A percentile compares a stretch with the other conserved stretches of the same genome.
Evolutionary conservation across 2,113 vertebrate genomes (phyloP).

Genomic region (Varanus salvator): DNA sequence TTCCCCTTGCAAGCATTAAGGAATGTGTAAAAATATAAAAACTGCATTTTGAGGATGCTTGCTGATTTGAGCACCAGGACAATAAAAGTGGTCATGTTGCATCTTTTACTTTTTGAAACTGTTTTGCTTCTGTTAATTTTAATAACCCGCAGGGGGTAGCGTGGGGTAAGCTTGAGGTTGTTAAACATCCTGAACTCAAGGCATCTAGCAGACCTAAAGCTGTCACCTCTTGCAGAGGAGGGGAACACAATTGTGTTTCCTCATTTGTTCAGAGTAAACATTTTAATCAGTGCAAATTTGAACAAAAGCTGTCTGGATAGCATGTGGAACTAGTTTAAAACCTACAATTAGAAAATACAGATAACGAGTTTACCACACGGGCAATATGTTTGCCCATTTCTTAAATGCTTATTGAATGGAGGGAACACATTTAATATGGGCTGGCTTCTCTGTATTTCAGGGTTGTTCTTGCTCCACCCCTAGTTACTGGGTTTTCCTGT

Average conservation of each 20-base stretch:
- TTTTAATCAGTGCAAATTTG: neutral
- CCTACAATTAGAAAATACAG: neutral
- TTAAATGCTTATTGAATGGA: neutral
- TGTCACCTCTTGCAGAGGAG: neutral
- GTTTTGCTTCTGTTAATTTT: rapidly evolving
- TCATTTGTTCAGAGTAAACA: neutral
- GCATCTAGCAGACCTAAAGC: neutral
- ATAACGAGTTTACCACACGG: neutral
- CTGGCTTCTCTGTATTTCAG: neutral
- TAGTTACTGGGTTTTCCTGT: too few relatives aligned
- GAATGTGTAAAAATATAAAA: neutral
- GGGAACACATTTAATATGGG: neutral
- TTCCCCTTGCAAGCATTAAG: neutral
- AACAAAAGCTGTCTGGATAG: neutral
- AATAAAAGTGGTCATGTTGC: neutral
- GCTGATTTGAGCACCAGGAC: neutral
- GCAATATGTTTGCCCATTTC: neutral
- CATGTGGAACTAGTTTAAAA: neutral
- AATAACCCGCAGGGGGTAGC: too few relatives aligned
- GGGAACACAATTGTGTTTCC: too few relatives aligned
- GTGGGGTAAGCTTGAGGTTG: neutral
- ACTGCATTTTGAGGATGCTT: neutral
- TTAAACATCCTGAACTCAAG: neutral
- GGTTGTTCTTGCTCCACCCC: too few relatives aligned
- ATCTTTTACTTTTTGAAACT: neutral